A percentile compares a stretch with the other conserved stretches of the same genome.
These are phyloP conservation scores for Leucosticte australis DNA, from an alignment of 2,113 vertebrate genomes.

Conservation along the genomic window DNA sequence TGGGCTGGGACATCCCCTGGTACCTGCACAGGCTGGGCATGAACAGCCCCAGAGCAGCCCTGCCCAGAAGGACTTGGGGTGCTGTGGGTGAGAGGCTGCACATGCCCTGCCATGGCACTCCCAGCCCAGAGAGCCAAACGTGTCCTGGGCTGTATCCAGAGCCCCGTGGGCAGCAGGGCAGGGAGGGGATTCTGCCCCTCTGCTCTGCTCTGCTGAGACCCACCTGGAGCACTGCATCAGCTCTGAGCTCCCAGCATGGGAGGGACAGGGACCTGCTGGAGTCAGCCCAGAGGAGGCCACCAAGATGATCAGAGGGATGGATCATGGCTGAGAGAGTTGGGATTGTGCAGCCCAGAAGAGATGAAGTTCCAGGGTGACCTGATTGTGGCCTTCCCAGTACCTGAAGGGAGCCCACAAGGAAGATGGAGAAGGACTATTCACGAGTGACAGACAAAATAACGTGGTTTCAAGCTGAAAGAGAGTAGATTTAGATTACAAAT, in stretches of 20 bases:
- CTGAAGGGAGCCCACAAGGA: background rate
- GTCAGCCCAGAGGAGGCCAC: too few relatives aligned
- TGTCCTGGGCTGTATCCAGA: background rate
- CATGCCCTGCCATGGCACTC: background rate
- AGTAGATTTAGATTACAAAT: background rate
- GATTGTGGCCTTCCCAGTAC: background rate
- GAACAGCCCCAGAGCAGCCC: background rate
- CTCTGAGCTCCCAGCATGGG: background rate
- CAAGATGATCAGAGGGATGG: too few relatives aligned
- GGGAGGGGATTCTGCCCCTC: background rate
- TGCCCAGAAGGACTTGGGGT: background rate
- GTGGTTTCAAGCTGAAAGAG: background rate
- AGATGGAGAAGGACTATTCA: background rate
- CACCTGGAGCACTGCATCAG: background rate
- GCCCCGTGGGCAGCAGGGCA: background rate
- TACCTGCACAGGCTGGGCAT: background rate
- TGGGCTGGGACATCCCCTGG: fast-evolving
- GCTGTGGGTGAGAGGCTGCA: background rate
- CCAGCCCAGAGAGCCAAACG: background rate
- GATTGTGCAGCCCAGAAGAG: background rate
- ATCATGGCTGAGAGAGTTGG: too few relatives aligned
- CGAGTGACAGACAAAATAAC: background rate
- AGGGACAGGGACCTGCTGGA: background rate
- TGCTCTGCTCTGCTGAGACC: background rate
- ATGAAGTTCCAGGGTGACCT: background rate